Percentiles rank a stretch among this genome's conserved stretches.
phyloP scores from a whole-genome alignment of 2,113 vertebrate species.

The Thomomys bottae region DNA sequence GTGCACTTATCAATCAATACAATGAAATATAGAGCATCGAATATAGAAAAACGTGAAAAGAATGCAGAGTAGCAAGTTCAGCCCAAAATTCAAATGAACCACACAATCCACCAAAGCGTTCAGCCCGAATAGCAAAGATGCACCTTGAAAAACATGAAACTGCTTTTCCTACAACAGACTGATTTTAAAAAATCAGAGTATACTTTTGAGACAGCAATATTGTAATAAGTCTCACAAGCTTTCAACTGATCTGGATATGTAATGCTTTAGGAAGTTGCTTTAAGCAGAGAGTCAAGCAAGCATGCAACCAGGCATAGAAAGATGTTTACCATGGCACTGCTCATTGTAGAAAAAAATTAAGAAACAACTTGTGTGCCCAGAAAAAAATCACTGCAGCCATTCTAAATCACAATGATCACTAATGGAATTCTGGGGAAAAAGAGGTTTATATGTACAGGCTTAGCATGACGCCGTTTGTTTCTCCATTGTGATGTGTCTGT shows the following conservation, averaged over 20 bases:
- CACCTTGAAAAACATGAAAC: background rate
- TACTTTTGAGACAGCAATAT: background rate
- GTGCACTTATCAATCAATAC: background rate
- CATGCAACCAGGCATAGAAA: background rate
- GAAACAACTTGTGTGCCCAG: background rate
- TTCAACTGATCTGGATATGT: background rate
- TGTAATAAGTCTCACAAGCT: slow-evolving; percentile 3
- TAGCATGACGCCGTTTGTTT: background rate
- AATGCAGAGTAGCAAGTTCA: background rate
- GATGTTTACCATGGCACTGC: background rate
- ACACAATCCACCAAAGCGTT: background rate
- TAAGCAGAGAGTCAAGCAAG: slow-evolving; percentile 12
- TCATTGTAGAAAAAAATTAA: slow-evolving; percentile 8
- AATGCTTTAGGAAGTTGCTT: background rate
- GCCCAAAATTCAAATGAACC: slow-evolving; percentile 3
- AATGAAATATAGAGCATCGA: background rate
- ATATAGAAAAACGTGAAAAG: slow-evolving; percentile 5
- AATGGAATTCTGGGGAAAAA: background rate
- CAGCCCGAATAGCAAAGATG: slow-evolving; percentile 8
- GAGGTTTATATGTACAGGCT: background rate
- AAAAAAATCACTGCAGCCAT: background rate
- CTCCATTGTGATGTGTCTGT: background rate
- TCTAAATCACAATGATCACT: slow-evolving; percentile 6
- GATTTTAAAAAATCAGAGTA: slow-evolving; percentile 30
- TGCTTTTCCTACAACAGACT: background rate